Evolutionary conservation across 30 jellyfish, hydroid and myxozoan genomes (phyloP).

Genomic region (Phacellophora camtschatica): DNA sequence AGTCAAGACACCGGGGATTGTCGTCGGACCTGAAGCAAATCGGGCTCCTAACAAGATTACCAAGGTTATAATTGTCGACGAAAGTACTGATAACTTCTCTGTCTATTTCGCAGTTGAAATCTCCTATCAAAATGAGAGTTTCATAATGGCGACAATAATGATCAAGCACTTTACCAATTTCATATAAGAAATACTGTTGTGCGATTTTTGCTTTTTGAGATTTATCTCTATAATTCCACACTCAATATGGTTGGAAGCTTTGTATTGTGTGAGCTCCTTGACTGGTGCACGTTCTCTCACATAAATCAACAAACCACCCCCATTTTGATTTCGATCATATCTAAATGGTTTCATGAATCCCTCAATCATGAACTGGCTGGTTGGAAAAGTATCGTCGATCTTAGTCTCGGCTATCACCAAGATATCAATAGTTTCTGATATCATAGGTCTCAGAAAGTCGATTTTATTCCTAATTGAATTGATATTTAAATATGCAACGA

Average conservation of each 20-base stretch:
- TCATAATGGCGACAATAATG: conserved; percentile 7
- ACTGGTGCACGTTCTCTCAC: conserved; percentile 45
- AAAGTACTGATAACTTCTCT: conserved; percentile 1
- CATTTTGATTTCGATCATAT: conserved; percentile 24
- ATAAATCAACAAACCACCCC: conserved; percentile 11
- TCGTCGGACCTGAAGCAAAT: no score
- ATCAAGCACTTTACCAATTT: conserved; percentile 20
- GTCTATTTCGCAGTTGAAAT: conserved; percentile 22
- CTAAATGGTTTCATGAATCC: conserved; percentile 33
- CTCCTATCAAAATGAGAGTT: background rate
- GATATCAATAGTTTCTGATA: background rate
- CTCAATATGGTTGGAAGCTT: background rate
- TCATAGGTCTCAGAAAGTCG: background rate
- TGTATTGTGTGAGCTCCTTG: background rate
- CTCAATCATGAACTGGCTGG: background rate
- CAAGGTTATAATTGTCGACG: conserved; percentile 20
- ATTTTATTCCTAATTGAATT: background rate
- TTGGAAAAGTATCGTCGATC: background rate
- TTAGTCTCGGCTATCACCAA: background rate
- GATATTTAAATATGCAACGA: background rate
- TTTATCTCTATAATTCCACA: conserved; percentile 19
- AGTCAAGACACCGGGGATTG: no score
- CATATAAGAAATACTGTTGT: conserved; percentile 22
- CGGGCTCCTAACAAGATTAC: conserved; percentile 42
- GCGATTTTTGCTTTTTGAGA: conserved; percentile 45